Evolutionary conservation across 2,797 vertebrate genomes (phyloP), one percentile per base, ranked within the genome.

Genomic region (Sibirionetta formosa): DNA sequence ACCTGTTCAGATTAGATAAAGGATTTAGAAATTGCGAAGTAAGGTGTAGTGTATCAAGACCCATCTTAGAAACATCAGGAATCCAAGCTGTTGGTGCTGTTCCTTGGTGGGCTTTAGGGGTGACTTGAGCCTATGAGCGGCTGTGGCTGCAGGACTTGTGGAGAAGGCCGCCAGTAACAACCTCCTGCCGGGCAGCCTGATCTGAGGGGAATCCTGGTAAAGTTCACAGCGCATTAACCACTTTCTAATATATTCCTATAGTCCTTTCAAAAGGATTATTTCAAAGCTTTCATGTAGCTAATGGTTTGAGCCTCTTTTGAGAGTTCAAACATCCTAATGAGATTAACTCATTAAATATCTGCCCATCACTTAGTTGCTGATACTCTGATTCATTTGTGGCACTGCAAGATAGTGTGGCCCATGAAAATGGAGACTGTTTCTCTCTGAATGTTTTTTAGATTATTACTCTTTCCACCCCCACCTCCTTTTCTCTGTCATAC

Each of bases 271-370:
- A 92, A 89, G 57, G 36, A 69, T 95, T 31, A 80, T 90, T 93
- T 72, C 48, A 79, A 89, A 95, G 88, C 35, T 63, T 38, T 95
- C 31, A 27, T 1, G 11, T 81, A 92, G 86, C 81, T 95, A 93
- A 93, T 84, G 86, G 83, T 16, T 84, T 77, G 75, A 88, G 65
- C 77, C 48, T 94, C 88, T 92, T 95, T 60, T 78, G 86, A 89
- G 94, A 95, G 53, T 82, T 96, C 82, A 93, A 82, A 87, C 80
- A 90, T 61, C 83, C 88, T 94, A 93, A 94, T 80, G 91, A 94
- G 95, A 94, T 96, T 96, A 96, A 95, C 75, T 94, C 86, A 85
- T 94, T 95, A 95, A 96, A 71, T 92, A 92, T 90, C 78, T 93
- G 88, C 78, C 93, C 68, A 71, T 94, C 60, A 75, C 38, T 77